Base-by-base conservation (phyloP, 1,140 invertebrate species). In the Augochlora pura region DNA sequence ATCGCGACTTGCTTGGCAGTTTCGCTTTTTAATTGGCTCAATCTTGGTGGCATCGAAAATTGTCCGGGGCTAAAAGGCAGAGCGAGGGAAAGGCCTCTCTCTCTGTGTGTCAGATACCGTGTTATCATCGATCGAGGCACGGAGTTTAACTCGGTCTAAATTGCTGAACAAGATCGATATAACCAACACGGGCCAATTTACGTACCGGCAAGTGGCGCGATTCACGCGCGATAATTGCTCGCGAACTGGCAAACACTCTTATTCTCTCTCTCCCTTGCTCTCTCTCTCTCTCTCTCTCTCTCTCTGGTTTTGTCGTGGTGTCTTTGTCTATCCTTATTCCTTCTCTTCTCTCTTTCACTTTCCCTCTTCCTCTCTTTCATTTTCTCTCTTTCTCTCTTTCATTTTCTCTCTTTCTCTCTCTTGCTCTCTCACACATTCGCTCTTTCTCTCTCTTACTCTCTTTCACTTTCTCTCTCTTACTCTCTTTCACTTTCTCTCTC, bases 211-310 rank as follows among this genome's bases (percentile, higher is more conserved):
- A 85, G 84, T 85, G 76, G 85, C 80, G 76, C 80, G 78, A 82
- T 86, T 88, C 83, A 85, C 79, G 79, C 80, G 79, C 77, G 83
- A 88, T 91, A 90, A 90, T 91, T 88, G 84, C 87, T 83, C 78
- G 83, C 81, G 86, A 90, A 88, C 87, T 88, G 80, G 83, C 85
- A 59, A 85, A 74, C 78, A 32, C 73, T 54, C 27, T 25, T 27
- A 2, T 49, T 14, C 25, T 49, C 39, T 54, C 3, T 46, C 52
- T 60, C 7, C 42, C 52, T 64, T 68, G 4, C 23, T 16, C 16
- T 5, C 1, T 8, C 25, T 27, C 38, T 39, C 5, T 21, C 42
- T n/a, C 8, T 18, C 39, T 21, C 49, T 52, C 49, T 27, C 59
- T 57, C 6, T 46, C 46, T n/a, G n/a, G n/a, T n/a, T n/a, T 32